Evolutionary conservation across 2,888 invertebrate genomes (phyloP).

Genomic region (Ophion ventricosus): DNA sequence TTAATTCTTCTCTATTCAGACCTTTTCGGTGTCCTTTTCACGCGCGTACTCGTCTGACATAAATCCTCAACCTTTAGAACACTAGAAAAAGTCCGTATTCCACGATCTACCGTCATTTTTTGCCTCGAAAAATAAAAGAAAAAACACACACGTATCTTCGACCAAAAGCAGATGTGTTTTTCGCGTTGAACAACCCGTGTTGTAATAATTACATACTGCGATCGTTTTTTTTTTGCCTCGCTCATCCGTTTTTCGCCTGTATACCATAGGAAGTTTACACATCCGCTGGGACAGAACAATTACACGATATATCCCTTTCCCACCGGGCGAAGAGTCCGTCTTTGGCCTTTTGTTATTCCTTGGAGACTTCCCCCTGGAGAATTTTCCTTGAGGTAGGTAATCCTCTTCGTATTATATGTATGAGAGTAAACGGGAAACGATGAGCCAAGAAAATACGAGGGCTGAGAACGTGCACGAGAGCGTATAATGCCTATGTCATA

Average conservation of each 20-base stretch:
- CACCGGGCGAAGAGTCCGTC: conserved; percentile 20
- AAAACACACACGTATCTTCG: background rate
- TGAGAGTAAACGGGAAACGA: conserved; percentile 20
- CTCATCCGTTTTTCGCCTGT: conserved; percentile 21
- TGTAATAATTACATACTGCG: background rate
- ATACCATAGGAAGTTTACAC: conserved; percentile 31
- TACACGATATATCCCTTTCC: conserved; percentile 38
- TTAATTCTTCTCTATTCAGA: background rate
- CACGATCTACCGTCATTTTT: background rate
- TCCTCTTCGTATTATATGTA: conserved; percentile 26
- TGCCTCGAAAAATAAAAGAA: background rate
- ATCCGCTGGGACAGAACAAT: conserved; percentile 48
- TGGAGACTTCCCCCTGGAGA: conserved; percentile 31
- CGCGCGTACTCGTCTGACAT: background rate
- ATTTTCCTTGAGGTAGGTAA: conserved; percentile 41
- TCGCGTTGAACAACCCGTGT: background rate
- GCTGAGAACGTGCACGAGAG: conserved; percentile 8
- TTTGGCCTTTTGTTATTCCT: conserved; percentile 41
- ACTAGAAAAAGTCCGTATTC: background rate
- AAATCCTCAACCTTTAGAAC: background rate
- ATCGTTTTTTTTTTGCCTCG: conserved; percentile 19
- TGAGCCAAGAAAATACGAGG: conserved; percentile 33
- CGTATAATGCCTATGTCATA: background rate
- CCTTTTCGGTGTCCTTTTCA: background rate
- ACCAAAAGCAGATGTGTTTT: background rate